These are phyloP conservation scores for Ophthalmolycus amberensis DNA, from an alignment of 2,113 vertebrate genomes.

Conservation along the genomic window DNA sequence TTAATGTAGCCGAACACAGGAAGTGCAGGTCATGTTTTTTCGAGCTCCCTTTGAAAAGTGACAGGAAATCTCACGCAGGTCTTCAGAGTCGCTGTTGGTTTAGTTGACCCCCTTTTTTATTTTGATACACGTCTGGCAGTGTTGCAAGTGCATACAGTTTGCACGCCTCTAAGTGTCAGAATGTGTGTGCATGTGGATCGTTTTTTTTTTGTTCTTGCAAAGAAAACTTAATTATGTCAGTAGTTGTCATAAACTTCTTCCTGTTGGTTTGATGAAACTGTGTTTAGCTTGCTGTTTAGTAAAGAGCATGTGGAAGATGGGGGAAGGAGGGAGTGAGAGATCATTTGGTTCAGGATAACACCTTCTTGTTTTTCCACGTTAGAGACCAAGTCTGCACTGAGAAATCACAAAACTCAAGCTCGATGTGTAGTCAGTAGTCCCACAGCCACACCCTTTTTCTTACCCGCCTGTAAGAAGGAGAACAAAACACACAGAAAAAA, in stretches of 20 bases:
- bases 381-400: slow-evolving; percentile 84
- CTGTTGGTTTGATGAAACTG: slow-evolving; percentile 64
- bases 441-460: slow-evolving; percentile 58
- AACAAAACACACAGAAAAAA: slow-evolving; percentile 32
- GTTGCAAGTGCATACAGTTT: slow-evolving; percentile 45
- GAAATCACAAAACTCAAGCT: slow-evolving; percentile 73
- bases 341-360: slow-evolving; percentile 52
- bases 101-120: slow-evolving; percentile 24
- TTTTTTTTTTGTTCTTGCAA: slow-evolving; percentile 56
- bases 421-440: slow-evolving; percentile 72
- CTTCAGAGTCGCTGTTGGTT: slow-evolving; percentile 26
- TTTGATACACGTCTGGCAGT: slow-evolving; percentile 60
- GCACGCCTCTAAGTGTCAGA: slow-evolving; percentile 55
- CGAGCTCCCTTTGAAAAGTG: slow-evolving; percentile 29
- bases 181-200: slow-evolving; percentile 57
- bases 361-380: slow-evolving; percentile 55
- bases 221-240: slow-evolving; percentile 54
- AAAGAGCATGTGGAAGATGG: slow-evolving; percentile 71
- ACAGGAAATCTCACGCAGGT: slow-evolving; percentile 41
- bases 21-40: slow-evolving; percentile 2
- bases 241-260: slow-evolving; percentile 58
- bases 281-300: slow-evolving; percentile 75
- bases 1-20: slow-evolving; percentile 40
- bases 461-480: slow-evolving; percentile 45
- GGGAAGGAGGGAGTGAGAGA: slow-evolving; percentile 24